A percentile compares a stretch with the other conserved stretches of the same genome.
Conservation (phyloP, 2,888 invertebrate species). For the Odontocolon sp. region DNA sequence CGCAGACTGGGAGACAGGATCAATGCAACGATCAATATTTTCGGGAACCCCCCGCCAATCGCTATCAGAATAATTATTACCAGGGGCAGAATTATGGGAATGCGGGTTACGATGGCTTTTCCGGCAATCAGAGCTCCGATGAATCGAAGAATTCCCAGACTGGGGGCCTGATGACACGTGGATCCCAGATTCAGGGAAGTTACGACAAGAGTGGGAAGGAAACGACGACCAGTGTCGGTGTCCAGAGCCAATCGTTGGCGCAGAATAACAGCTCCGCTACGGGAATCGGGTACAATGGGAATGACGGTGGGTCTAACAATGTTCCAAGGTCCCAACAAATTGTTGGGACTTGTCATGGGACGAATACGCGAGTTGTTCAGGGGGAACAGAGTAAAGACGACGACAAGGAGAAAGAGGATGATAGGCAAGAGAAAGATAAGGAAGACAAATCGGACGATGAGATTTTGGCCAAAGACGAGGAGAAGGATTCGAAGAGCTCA, state of each 20-base stretch:
- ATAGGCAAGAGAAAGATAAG: constrained; percentile 83
- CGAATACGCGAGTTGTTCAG: constrained; percentile 67
- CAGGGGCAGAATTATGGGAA: constrained; percentile 63
- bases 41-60: constrained; percentile 75
- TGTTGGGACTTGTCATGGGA: constrained; percentile 63
- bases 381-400: constrained; percentile 82
- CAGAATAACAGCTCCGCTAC: constrained; percentile 63
- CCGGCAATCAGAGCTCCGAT: constrained; percentile 44
- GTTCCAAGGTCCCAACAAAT: constrained; percentile 56
- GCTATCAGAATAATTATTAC: constrained; percentile 81
- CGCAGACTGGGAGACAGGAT: constrained; percentile 70
- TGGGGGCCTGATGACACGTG: constrained; percentile 40
- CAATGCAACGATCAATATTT: constrained; percentile 74
- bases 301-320: constrained; percentile 51
- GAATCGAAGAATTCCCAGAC: constrained; percentile 51
- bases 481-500: constrained; percentile 83
- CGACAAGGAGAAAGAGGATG: constrained; percentile 81
- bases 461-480: constrained; percentile 81
- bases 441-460: constrained; percentile 81
- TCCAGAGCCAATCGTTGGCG: constrained; percentile 68
- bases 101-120: constrained; percentile 56
- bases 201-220: constrained; percentile 69
- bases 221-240: constrained; percentile 63
- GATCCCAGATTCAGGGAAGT: constrained; percentile 44
- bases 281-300: constrained; percentile 62